Evolutionary conservation across 2,113 vertebrate genomes (phyloP).

Genomic region (Notechis scutatus): DNA sequence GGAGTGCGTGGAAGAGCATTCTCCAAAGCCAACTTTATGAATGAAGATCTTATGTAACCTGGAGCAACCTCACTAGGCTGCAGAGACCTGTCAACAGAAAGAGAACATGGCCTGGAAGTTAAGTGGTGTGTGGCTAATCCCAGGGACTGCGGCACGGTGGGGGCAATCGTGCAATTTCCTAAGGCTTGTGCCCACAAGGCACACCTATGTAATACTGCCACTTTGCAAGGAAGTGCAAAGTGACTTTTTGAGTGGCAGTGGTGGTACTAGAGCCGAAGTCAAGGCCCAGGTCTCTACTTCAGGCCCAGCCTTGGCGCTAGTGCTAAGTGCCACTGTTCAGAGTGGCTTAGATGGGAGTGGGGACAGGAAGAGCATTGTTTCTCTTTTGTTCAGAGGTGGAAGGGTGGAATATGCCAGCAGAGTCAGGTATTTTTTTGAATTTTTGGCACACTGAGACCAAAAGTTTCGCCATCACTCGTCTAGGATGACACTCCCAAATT

Average conservation of each 20-base stretch:
- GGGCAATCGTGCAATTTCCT: background rate
- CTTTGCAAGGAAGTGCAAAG: background rate
- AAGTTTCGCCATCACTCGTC: background rate
- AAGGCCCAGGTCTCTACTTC: background rate
- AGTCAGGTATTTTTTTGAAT: too few species aligned
- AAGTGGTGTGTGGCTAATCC: background rate
- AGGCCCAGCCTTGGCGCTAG: background rate
- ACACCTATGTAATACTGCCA: background rate
- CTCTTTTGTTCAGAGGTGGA: too few species aligned
- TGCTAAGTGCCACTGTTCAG: too few species aligned
- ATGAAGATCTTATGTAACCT: background rate
- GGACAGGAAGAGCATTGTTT: too few species aligned
- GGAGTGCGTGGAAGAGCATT: background rate
- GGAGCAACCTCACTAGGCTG: background rate
- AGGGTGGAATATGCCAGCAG: too few species aligned
- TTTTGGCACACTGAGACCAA: background rate
- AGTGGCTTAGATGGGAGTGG: too few species aligned
- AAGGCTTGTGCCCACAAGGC: background rate
- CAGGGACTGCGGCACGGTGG: background rate
- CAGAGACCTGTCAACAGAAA: background rate
- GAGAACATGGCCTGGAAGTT: background rate
- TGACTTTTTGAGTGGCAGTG: background rate
- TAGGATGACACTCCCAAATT: background rate
- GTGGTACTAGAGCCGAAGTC: background rate
- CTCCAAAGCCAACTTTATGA: background rate